These are phyloP conservation scores for Hydrophis major DNA, from an alignment of 2,797 vertebrate genomes.

Conservation along the genomic window DNA sequence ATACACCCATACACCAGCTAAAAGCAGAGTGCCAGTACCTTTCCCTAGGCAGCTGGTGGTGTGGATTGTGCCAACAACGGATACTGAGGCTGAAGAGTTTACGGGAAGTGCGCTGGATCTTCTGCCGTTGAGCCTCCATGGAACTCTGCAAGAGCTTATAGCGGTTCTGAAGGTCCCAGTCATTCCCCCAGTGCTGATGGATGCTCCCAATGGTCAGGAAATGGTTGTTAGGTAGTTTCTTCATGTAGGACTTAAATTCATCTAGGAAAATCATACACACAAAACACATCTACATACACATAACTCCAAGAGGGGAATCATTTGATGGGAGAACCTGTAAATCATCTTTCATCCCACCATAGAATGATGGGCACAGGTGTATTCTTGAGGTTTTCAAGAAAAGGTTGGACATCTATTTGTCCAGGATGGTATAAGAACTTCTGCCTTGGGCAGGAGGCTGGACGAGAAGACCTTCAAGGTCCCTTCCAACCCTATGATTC, in stretches of 20 bases:
- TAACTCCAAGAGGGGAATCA: too few relatives aligned
- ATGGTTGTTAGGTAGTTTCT: conserved; percentile 94
- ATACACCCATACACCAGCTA: accelerated
- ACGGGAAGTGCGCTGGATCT: conserved; percentile 95
- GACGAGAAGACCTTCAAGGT: neutral
- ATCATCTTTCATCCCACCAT: neutral
- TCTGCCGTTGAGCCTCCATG: conserved; percentile 88
- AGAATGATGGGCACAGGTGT: neutral
- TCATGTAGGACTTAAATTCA: conserved; percentile 98
- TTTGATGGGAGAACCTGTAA: neutral
- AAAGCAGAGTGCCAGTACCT: conserved; percentile 74
- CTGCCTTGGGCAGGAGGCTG: neutral
- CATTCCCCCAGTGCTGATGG: conserved; percentile 97
- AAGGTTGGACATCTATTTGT: neutral
- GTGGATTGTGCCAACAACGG: conserved; percentile 96
- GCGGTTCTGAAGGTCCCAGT: conserved; percentile 98
- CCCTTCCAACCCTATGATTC: neutral
- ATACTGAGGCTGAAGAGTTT: conserved; percentile 98
- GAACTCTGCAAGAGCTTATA: conserved; percentile 96
- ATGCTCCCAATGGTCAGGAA: conserved; percentile 97
- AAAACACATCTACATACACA: conserved; percentile 20
- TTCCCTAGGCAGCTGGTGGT: conserved; percentile 98
- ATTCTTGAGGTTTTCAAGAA: neutral
- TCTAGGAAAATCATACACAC: conserved; percentile 70
- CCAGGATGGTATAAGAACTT: neutral